phyloP scores from a whole-genome alignment of 2,888 invertebrate genomes.

The Calameuta idolon region DNA sequence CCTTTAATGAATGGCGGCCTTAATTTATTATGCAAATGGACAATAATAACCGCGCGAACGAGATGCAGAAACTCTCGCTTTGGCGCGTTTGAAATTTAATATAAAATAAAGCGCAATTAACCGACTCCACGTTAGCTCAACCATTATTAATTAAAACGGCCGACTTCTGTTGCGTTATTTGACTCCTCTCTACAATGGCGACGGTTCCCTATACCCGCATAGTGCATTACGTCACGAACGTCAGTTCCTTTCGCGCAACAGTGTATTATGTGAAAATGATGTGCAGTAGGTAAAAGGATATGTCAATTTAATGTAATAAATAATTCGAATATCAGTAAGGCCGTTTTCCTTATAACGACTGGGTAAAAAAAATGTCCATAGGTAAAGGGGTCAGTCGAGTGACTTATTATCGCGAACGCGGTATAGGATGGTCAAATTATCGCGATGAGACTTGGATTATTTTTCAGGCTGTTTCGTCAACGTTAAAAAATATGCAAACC shows the following conservation, averaged over 20 bases:
- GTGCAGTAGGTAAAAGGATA: no score
- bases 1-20: slow-evolving; percentile 55
- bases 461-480: slow-evolving; percentile 50
- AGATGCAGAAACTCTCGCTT: slow-evolving; percentile 47
- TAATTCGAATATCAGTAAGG: neutral
- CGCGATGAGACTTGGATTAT: slow-evolving; percentile 50
- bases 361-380: neutral
- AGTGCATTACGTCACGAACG: neutral
- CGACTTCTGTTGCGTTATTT: slow-evolving; percentile 41
- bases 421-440: neutral
- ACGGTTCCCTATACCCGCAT: neutral
- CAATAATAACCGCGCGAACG: slow-evolving; percentile 53
- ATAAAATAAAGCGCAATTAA: slow-evolving; percentile 51
- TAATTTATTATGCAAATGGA: slow-evolving; percentile 62
- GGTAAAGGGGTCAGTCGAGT: neutral
- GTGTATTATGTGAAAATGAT: neutral
- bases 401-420: neutral
- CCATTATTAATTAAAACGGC: slow-evolving; percentile 45
- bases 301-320: neutral
- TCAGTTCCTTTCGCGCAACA: neutral
- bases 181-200: slow-evolving; percentile 16
- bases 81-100: slow-evolving; percentile 47
- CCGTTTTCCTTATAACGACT: no score
- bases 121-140: slow-evolving; percentile 35
- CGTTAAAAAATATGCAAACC: slow-evolving; percentile 63